Base-by-base conservation (phyloP, 2,797 vertebrate genomes). In the Scolopax bukidnonensis region DNA sequence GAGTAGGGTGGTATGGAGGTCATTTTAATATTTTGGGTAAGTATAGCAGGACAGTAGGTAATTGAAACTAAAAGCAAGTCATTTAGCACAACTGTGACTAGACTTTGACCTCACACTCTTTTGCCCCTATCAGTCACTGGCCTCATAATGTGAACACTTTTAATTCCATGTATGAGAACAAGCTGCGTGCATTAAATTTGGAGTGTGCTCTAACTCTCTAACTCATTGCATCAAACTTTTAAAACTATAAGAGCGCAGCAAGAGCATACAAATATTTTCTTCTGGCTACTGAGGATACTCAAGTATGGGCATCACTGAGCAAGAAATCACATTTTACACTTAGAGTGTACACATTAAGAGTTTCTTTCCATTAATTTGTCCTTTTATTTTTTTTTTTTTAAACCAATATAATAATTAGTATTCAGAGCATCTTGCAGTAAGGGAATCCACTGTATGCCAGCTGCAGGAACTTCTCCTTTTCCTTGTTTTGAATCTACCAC, bases 21-120 rank as follows among this genome's bases (percentile, higher is more conserved):
- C 12, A 95, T 97, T 97, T 97, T 96, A 97, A 96, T 97, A 95
- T 96, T 97, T 97, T 95, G 77, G 70, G 33, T 94, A 97, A 96
- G 41, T 96, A 86, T 54, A 90, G 48, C 80, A 93, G 87, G 59
- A 85, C 96, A 79, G 27, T 43, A 87, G 65, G 77, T 92, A 84
- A 93, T 89, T 94, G 84, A 94, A 96, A 92, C 57, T 73, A 69
- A 89, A 96, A 93, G 65, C 3, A 70, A 97, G 47, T 82, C 6
- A 67, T 92, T 95, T 93, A 94, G 47, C 67, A 89, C 76, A 79
- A 41, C 21, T 76, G 38, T 94, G 95, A 93, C 77, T 69, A 64
- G 60, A 68, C 23, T 92, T 89, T 20, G 45, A 84, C 43, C 51
- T 69, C 79, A 51, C 8, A 47, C 30, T 24, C 50, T 86, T 83